Percentiles rank a stretch among this genome's conserved stretches.
Evolutionary conservation across 1,140 invertebrate genomes (phyloP).

Genomic region (Goniozus legneri): DNA sequence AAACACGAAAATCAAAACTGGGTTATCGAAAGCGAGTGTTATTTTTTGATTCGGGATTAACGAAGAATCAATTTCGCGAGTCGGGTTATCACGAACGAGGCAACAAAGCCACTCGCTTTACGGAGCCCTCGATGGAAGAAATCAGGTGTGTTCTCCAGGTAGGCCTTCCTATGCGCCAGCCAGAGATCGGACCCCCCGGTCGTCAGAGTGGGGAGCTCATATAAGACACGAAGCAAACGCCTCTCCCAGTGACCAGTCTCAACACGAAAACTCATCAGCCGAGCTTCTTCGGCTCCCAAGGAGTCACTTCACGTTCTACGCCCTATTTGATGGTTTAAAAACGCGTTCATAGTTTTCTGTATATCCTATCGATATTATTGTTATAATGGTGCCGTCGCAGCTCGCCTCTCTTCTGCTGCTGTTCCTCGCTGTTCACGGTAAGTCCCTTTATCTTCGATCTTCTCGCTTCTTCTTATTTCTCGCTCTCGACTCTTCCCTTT

Average conservation of each 20-base stretch:
- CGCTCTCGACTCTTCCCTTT: background rate
- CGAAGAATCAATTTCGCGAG: no score
- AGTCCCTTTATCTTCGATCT: constrained; percentile 24
- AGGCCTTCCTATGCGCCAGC: constrained; percentile 44
- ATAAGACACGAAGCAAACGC: constrained; percentile 52
- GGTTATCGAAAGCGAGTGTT: no score
- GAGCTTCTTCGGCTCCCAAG: constrained; percentile 39
- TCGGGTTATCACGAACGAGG: background rate
- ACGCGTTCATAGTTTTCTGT: no score
- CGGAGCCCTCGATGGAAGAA: constrained; percentile 32
- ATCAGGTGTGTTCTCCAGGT: constrained; percentile 39
- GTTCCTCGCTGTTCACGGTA: constrained; percentile 41
- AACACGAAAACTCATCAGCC: constrained; percentile 53
- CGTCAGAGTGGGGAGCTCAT: constrained; percentile 51
- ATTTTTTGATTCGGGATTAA: no score
- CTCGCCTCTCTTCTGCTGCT: constrained; percentile 38
- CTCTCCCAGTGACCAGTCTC: constrained; percentile 53
- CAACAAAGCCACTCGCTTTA: background rate
- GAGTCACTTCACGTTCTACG: background rate
- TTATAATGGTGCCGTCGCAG: constrained; percentile 36
- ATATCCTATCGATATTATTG: no score
- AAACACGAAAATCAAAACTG: no score
- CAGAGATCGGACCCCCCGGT: constrained; percentile 27
- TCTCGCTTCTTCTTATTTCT: constrained; percentile 4
- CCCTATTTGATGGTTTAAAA: constrained; percentile 12